Conservation (phyloP, 2,797 vertebrate genomes). For the Notamacropus eugenii region DNA sequence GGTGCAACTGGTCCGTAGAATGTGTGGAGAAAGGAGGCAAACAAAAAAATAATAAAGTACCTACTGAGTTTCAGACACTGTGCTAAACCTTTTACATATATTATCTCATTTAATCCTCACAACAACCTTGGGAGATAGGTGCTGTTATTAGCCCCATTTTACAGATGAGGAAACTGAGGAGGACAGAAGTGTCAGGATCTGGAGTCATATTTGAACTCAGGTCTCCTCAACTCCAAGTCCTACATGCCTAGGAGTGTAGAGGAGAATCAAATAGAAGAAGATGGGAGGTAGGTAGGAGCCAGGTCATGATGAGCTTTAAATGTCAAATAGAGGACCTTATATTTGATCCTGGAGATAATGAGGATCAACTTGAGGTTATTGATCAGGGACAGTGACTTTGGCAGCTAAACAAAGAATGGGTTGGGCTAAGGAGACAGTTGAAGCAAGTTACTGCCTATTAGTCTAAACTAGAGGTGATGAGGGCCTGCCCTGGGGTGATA, state of each 20-base stretch:
- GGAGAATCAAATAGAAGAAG: not conserved
- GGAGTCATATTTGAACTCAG: not conserved
- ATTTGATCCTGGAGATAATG: not conserved
- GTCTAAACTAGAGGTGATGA: not conserved
- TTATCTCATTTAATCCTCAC: not conserved
- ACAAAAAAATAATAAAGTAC: not conserved
- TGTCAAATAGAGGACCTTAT: not conserved
- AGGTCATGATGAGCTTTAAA: not conserved
- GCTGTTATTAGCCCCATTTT: not conserved
- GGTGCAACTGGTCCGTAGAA: not conserved
- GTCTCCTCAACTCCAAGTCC: not conserved
- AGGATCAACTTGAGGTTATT: not conserved
- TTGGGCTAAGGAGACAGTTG: not conserved
- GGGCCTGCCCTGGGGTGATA: not conserved
- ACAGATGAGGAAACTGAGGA: not conserved
- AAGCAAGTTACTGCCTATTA: not conserved
- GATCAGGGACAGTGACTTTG: not conserved
- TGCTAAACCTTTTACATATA: not conserved
- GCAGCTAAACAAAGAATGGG: not conserved
- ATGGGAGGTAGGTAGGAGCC: not conserved
- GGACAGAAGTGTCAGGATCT: not conserved
- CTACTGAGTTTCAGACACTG: not conserved
- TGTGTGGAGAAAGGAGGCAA: not conserved
- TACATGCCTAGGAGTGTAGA: not conserved
- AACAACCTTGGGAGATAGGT: not conserved